Evolutionary conservation across 2,797 vertebrate genomes (phyloP), one percentile per base, ranked within the genome.

Genomic region (Sebastes itinus): DNA sequence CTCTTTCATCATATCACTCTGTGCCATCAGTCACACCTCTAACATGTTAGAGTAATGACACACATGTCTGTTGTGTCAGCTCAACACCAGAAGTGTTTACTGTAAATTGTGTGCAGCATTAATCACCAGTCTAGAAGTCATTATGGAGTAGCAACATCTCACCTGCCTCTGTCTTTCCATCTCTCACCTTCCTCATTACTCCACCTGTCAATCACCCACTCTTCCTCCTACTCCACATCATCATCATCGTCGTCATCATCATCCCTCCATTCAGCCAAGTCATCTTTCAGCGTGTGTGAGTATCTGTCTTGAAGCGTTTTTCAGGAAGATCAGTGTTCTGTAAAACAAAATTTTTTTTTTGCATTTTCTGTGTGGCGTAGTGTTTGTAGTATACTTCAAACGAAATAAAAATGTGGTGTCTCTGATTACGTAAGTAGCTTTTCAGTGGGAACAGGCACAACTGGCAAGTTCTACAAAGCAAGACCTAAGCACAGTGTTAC

Each of bases 261-360:
- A 30, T 78, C 64, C 75, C 63, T 77, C 77, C 86, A 83, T 84
- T 85, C 83, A 94, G 93, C 92, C 66, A 94, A 94, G 75, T 11
- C 92, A 52, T 85, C 90, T 54, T 85, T 85, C 85, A 78, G 84
- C 18, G 52, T 86, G 67, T 90, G 92, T 94, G 88, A 94, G 93
- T 94, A 93, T 78, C 65, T 65, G 59, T 61, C 64, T 46, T 32
- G 25, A 14, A 8, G 23, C 42, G 28, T 67, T 72, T 72, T 58
- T 61, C 59, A 72, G 61, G 56, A 62, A 23, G 25, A 79, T 33
- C 7, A 6, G 5, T 14, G 23, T 35, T 70, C 8, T 68, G 11
- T 52, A n/a, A 38, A 58, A 42, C 35, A 14, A 1, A 5, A 5
- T n/a, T 54, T 6, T 6, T 66, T 58, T 55, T 20, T 32, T 54